Evolutionary conservation across 2,113 vertebrate genomes (phyloP).

Genomic region (Eonycteris spelaea): DNA sequence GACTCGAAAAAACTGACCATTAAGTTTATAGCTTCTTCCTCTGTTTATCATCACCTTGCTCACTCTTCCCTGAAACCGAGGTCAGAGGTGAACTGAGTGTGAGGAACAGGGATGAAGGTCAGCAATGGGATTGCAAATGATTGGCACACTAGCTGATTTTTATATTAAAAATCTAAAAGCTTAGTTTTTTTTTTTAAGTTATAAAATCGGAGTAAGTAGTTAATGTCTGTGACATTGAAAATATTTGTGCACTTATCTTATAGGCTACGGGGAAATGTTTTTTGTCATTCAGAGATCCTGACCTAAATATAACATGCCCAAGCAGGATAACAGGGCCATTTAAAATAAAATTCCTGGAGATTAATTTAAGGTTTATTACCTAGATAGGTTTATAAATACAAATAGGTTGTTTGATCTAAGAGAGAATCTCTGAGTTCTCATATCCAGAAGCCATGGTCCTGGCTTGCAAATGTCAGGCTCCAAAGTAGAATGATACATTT

Average conservation of each 20-base stretch:
- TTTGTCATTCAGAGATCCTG: background rate
- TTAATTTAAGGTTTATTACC: background rate
- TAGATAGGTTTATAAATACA: background rate
- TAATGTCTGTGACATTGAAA: background rate
- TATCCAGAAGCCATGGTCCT: background rate
- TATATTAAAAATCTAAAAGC: background rate
- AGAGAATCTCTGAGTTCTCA: background rate
- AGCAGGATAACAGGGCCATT: background rate
- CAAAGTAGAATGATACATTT: slow-evolving; percentile 20
- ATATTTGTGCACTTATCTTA: background rate
- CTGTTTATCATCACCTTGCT: background rate
- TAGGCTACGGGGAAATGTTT: background rate
- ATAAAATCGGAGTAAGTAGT: background rate
- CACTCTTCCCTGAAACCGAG: background rate
- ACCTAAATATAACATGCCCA: background rate
- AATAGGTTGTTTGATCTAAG: background rate
- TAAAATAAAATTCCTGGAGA: background rate
- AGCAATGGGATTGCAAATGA: background rate
- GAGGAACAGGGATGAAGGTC: background rate
- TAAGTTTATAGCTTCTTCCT: background rate
- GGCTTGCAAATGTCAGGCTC: slow-evolving; percentile 2
- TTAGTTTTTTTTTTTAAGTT: background rate
- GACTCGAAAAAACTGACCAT: background rate
- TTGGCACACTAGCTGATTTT: background rate
- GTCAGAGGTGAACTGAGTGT: background rate